phyloP scores from a whole-genome alignment of 2,797 vertebrate genomes.

The Sebastes cheni region DNA sequence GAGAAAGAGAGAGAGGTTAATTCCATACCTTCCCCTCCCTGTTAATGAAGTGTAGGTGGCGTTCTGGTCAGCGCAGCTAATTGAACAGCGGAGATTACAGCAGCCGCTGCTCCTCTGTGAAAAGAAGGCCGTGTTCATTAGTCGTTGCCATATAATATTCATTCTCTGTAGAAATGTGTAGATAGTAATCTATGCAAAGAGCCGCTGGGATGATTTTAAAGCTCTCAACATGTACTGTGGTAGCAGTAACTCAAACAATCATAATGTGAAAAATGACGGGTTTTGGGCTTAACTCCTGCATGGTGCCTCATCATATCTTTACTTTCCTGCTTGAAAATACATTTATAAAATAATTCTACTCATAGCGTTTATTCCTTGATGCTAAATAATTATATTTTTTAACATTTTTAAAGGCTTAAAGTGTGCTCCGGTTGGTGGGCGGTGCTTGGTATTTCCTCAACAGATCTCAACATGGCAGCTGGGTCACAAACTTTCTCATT shows the following conservation, averaged over 20 bases:
- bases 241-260: slow-evolving; percentile 36
- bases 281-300: background rate
- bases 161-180: slow-evolving; percentile 63
- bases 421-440: no score
- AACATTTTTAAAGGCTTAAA: background rate
- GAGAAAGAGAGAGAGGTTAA: slow-evolving; percentile 21
- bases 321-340: background rate
- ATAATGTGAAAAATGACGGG: background rate
- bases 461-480: no score
- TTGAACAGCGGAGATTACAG: slow-evolving; percentile 78
- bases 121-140: slow-evolving; percentile 74
- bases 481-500: no score
- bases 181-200: slow-evolving; percentile 61
- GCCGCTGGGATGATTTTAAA: slow-evolving; percentile 31
- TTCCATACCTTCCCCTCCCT: slow-evolving; percentile 60
- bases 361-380: background rate
- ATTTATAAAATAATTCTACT: background rate
- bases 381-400: background rate
- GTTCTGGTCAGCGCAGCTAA: slow-evolving; percentile 67
- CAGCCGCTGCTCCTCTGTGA: slow-evolving; percentile 58
- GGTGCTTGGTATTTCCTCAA: no score
- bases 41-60: slow-evolving; percentile 78
- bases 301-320: background rate
- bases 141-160: slow-evolving; percentile 62
- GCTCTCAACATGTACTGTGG: slow-evolving; percentile 13